Percentiles rank a stretch among this genome's conserved stretches.
Conservation (phyloP, 2,888 invertebrate species). For the Helobdella robusta region DNA sequence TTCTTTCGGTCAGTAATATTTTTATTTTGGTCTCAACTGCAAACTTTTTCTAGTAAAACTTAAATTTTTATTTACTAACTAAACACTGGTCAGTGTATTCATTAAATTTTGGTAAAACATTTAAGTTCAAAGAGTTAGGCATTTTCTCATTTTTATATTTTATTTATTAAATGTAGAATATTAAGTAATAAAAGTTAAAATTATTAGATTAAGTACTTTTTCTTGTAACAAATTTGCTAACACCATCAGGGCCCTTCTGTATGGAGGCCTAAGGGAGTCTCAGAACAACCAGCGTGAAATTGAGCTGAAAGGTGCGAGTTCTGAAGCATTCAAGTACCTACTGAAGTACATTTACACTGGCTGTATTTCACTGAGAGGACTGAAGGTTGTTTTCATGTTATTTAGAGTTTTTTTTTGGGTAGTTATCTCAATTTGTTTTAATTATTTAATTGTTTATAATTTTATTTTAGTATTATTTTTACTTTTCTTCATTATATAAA, state of each 20-base stretch:
- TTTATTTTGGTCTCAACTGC: neutral
- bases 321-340: slow-evolving; percentile 54
- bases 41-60: too few relatives aligned
- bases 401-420: too few relatives aligned
- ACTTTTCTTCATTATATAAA: neutral
- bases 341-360: slow-evolving; percentile 92
- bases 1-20: slow-evolving; percentile 68
- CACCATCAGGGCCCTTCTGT: slow-evolving; percentile 55
- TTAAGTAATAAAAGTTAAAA: neutral
- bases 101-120: neutral
- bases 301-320: slow-evolving; percentile 65
- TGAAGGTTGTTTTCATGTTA: slow-evolving; percentile 54
- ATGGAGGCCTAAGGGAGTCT: slow-evolving; percentile 59
- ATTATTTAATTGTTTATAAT: neutral
- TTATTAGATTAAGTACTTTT: slow-evolving; percentile 4
- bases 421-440: too few relatives aligned
- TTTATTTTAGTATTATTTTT: neutral
- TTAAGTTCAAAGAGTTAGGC: neutral
- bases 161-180: neutral
- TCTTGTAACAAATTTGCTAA: neutral
- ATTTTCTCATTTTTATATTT: too few relatives aligned
- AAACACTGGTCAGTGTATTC: neutral
- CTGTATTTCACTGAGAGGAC: slow-evolving; percentile 56
- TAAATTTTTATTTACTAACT: too few relatives aligned
- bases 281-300: slow-evolving; percentile 64